Conservation (phyloP, 2,888 invertebrate genomes). For the Acrobasis suavella region DNA sequence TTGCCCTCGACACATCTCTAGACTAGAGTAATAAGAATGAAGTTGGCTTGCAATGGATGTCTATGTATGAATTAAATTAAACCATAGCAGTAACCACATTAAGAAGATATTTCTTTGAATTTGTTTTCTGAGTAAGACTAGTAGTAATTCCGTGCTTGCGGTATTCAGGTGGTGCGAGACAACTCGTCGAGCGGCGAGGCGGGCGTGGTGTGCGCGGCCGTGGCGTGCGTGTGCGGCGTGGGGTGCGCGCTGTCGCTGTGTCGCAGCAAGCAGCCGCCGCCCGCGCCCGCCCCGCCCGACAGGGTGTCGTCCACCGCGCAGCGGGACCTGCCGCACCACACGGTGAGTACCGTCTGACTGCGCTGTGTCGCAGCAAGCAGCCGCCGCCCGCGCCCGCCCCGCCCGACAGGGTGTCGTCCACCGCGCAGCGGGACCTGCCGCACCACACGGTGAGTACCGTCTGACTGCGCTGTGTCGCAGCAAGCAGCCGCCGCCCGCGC, state of each 20-base stretch:
- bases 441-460: conserved; percentile 28
- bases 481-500: conserved; percentile 60
- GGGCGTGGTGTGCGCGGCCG: conserved; percentile 84
- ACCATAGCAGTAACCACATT: no score
- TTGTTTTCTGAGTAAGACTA: no score
- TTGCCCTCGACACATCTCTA: no score
- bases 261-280: conserved; percentile 64
- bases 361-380: conserved; percentile 68
- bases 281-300: conserved; percentile 57
- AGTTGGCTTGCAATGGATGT: no score
- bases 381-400: conserved; percentile 58
- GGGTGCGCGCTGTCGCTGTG: conserved; percentile 85
- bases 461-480: conserved; percentile 63
- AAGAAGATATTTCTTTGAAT: no score
- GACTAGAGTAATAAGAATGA: no score
- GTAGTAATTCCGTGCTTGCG: no score
- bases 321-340: conserved; percentile 42
- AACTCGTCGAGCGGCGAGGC: conserved; percentile 79
- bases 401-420: conserved; percentile 68
- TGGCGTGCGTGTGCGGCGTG: conserved; percentile 84
- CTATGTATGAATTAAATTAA: no score
- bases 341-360: conserved; percentile 18
- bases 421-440: conserved; percentile 54
- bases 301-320: conserved; percentile 68
- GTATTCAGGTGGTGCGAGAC: conserved; percentile 46